Base-by-base conservation (phyloP, 2,797 vertebrate species). In the Alosa sapidissima region DNA sequence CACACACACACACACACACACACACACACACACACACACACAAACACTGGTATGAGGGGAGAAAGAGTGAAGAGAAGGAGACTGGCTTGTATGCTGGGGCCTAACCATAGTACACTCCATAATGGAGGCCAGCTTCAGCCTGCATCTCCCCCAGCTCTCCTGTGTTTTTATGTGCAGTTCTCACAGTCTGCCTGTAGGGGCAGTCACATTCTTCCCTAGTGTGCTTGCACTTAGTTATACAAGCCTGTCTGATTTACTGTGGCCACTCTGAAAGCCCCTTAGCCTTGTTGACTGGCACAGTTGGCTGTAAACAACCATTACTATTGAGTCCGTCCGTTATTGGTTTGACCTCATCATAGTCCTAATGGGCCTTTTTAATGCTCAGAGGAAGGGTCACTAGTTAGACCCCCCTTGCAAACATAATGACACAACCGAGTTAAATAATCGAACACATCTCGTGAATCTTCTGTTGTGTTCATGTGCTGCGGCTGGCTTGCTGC, bases 101-200 rank as follows among this genome's bases (percentile, higher is more conserved):
- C 60, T 28, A 78, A 78, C 36, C 72, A 78, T 78, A 78, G 41
- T 24, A 62, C 62, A 72, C 33, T 41, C 33, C 36, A 5, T 72
- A 72, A 72, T 72, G 36, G 68, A 72, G 72, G 36, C 72, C 72
- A 47, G 72, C 72, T 78, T 36, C 72, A 47, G 72, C 14, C 16
- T 78, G 5, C 41, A 21, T 78, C 72, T 78, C 41, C 72, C 72
- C 16, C 19, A 19, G 36, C 41, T 19, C 72, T 45, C 16, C n/a
- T 21, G 21, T 62, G 14, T 36, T 16, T 78, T 21, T 78, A 28
- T 6, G 3, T 48, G n/a, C 10, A 60, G 68, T 87, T 85, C 24
- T 81, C n/a, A 16, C 5, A 6, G 54, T 83, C 49, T 78, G 75
- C 85, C 90, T 88, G 82, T 83, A 85, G 86, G 86, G 89, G 89